Base-by-base conservation (phyloP, 2,888 invertebrate genomes). In the Lissocephala sabroskyi region DNA sequence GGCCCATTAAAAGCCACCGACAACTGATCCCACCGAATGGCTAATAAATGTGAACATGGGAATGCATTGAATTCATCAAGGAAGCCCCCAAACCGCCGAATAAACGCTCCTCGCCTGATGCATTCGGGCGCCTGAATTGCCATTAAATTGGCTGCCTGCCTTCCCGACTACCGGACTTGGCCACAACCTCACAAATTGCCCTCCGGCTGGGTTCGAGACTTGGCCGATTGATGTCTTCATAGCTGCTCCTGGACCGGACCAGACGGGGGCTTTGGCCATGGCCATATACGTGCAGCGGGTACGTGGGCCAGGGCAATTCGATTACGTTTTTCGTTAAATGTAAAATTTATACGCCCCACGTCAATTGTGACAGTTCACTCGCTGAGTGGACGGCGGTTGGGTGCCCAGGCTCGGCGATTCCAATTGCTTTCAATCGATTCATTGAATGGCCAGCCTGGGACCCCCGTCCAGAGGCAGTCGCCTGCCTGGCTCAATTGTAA, bases 271-370 rank as follows among this genome's bases (percentile, higher is more conserved):
- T 16, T 19, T 45, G 55, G 51, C 52, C 59, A 56, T 45, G 60
- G 26, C 80, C 79, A 79, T 74, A 79, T 78, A 80, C n/a, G n/a
- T n/a, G n/a, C 63, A 81, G 73, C 73, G 68, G 73, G n/a, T n/a
- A n/a, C n/a, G n/a, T n/a, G n/a, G n/a, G n/a, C n/a, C n/a, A n/a
- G n/a, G n/a, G 70, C 78, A 79, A 80, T 79, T 80, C 79, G 61
- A 78, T 78, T 75, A 70, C 65, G 73, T 68, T 73, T 23, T 71
- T 66, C 65, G 71, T 75, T 77, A 68, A 77, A 75, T 75, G 75
- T 73, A 73, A 77, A 68, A 77, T 79, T 75, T 77, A 77, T 79
- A 79, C 73, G 79, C 77, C 75, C 65, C 75, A 79, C 75, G 75
- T 77, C 75, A 77, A 64, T 75, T 79, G 73, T 75, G 77, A 79